A percentile compares a stretch with the other conserved stretches of the same genome.
These are phyloP conservation scores for Caenorhabditis auriculariae DNA, from an alignment of 2,888 invertebrate genomes.

Conservation along the genomic window DNA sequence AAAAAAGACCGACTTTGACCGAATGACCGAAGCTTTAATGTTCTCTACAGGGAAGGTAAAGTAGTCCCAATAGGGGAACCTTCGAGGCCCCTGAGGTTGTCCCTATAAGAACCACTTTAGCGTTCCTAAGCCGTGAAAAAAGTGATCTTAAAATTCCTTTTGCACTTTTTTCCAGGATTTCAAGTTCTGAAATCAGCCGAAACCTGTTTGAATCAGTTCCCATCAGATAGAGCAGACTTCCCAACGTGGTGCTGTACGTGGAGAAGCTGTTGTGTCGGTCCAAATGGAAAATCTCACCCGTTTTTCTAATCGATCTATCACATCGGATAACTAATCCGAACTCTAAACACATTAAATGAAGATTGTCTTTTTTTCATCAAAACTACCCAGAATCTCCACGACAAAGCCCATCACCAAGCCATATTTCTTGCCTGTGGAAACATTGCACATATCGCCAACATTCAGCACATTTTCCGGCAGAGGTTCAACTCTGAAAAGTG, in stretches of 20 bases:
- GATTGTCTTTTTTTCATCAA: no score
- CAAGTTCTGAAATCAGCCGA: no score
- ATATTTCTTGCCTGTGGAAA: slow-evolving; percentile 1
- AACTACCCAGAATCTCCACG: slow-evolving; percentile 1
- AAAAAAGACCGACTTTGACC: no score
- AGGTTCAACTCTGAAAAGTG: not conserved
- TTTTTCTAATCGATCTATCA: slow-evolving; percentile 2
- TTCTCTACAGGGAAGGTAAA: no score
- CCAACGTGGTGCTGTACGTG: slow-evolving; percentile 38
- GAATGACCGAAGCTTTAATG: no score
- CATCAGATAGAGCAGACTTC: slow-evolving; percentile 40
- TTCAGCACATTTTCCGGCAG: not conserved
- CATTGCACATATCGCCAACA: slow-evolving; percentile 4
- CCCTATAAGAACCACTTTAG: no score
- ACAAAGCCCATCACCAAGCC: slow-evolving; percentile 3
- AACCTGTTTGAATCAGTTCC: slow-evolving; percentile 36
- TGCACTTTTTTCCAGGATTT: no score
- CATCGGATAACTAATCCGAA: slow-evolving; percentile 3
- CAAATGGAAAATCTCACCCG: slow-evolving; percentile 25
- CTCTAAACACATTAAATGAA: not conserved
- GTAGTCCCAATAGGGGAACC: no score
- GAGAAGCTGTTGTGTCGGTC: slow-evolving; percentile 49
- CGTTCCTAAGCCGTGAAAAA: no score
- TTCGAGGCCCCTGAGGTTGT: no score
- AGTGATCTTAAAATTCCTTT: no score